Percentiles rank a stretch among this genome's conserved stretches.
These are phyloP conservation scores for Amphilophus citrinellus DNA, from an alignment of 2,113 vertebrate genomes.

Conservation along the genomic window DNA sequence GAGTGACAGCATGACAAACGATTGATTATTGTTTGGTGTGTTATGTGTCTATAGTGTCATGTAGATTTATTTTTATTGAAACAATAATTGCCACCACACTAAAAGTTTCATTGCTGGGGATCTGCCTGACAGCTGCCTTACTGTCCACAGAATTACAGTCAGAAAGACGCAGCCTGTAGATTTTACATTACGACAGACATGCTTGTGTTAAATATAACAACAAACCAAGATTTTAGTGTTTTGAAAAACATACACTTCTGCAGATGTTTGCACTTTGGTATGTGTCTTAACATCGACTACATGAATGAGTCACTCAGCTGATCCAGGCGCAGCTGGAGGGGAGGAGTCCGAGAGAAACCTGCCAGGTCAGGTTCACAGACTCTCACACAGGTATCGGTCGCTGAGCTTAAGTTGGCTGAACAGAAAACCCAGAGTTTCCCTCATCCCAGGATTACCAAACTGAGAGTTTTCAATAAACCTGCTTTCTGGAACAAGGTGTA, in stretches of 20 bases:
- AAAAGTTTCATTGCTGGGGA: neutral
- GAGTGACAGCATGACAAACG: neutral
- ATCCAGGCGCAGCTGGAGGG: neutral
- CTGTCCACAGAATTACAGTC: neutral
- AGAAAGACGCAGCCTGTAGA: neutral
- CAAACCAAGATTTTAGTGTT: neutral
- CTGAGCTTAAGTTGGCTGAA: neutral
- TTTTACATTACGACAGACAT: neutral
- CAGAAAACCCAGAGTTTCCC: neutral
- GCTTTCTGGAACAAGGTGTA: neutral
- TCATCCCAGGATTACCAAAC: neutral
- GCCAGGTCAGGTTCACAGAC: neutral
- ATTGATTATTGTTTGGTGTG: neutral
- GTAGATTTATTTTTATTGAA: conserved; percentile 6
- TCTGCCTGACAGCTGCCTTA: neutral
- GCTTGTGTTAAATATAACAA: neutral
- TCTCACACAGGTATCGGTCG: neutral
- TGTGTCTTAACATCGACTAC: neutral
- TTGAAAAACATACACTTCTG: neutral
- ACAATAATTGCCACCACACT: neutral
- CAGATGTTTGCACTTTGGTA: neutral
- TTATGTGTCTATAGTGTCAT: neutral
- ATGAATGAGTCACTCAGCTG: neutral
- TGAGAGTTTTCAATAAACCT: neutral
- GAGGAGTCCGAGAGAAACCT: too few species aligned